Conservation (phyloP, 64 coral and sea anemone genomes). For the Porites lutea region DNA sequence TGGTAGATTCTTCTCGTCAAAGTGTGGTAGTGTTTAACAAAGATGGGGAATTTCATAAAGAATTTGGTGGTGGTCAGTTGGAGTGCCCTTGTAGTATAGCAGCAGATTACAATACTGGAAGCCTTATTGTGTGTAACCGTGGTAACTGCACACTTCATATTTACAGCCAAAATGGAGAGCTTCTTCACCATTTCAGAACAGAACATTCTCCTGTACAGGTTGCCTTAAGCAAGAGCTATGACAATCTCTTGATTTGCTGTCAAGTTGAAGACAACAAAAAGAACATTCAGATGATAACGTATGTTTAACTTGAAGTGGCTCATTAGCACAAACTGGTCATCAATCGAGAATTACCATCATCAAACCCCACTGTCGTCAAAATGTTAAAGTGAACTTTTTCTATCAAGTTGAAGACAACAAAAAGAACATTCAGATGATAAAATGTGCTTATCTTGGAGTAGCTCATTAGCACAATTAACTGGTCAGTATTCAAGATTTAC, state of each 20-base stretch:
- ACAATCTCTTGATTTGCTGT: constrained; percentile 15
- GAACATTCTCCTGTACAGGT: not conserved
- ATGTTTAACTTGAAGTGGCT: not conserved
- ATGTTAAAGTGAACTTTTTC: not conserved
- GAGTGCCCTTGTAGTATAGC: constrained; percentile 37
- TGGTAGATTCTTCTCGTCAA: constrained; percentile 3
- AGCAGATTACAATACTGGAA: constrained; percentile 34
- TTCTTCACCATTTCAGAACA: not conserved
- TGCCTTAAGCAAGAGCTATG: constrained; percentile 2
- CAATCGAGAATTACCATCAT: too few species aligned
- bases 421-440: constrained; percentile 39
- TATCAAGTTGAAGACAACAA: constrained; percentile 2
- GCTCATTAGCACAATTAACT: not conserved
- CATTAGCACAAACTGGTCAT: too few species aligned
- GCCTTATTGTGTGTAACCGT: constrained; percentile 39
- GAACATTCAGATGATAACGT: constrained; percentile 39
- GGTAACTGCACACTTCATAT: constrained; percentile 31
- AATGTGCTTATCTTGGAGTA: not conserved
- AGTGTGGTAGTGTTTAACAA: constrained; percentile 65
- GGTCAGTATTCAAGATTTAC: too few species aligned
- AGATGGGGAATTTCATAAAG: constrained; percentile 16
- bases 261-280: constrained; percentile 14
- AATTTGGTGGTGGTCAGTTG: constrained; percentile 47
- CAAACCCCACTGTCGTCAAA: too few species aligned
- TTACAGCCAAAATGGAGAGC: constrained; percentile 31